phyloP scores from a whole-genome alignment of 92 coral and sea anemone genomes.

The Hydrozoanthus gracilis region DNA sequence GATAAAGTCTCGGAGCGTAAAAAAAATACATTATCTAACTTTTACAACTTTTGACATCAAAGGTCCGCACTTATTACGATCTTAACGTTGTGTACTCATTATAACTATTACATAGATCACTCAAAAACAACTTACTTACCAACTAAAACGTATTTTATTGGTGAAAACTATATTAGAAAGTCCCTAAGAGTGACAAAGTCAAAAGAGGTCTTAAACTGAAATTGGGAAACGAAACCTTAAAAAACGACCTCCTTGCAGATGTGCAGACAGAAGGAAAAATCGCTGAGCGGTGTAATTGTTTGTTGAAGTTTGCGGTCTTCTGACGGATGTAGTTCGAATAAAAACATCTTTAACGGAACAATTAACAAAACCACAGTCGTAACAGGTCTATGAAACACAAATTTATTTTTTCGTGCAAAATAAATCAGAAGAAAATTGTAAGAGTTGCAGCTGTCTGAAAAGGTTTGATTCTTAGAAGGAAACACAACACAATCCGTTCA shows the following conservation, averaged over 20 bases:
- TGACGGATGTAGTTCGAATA: constrained; percentile 37
- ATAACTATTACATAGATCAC: too few relatives aligned
- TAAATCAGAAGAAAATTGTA: not conserved
- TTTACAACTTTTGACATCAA: too few relatives aligned
- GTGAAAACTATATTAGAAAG: too few relatives aligned
- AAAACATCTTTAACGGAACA: constrained; percentile 38
- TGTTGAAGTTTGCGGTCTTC: constrained; percentile 20
- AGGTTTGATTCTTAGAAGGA: not conserved
- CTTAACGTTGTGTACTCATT: too few relatives aligned
- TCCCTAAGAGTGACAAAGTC: too few relatives aligned
- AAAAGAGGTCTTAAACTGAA: too few relatives aligned
- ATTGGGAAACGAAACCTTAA: not conserved
- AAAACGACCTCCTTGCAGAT: not conserved
- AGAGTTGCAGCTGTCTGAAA: not conserved
- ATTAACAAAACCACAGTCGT: constrained; percentile 28
- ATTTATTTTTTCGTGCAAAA: constrained; percentile 7
- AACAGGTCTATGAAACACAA: constrained; percentile 1
- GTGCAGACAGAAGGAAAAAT: not conserved
- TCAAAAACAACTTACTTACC: too few relatives aligned
- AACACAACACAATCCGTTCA: not conserved
- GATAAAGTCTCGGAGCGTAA: too few relatives aligned
- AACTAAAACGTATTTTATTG: too few relatives aligned
- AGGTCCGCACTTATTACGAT: too few relatives aligned
- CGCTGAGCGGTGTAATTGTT: not conserved
- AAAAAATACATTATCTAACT: too few relatives aligned